Evolutionary conservation across 2,113 vertebrate genomes (phyloP).

Genomic region (Lophotis ruficrista): DNA sequence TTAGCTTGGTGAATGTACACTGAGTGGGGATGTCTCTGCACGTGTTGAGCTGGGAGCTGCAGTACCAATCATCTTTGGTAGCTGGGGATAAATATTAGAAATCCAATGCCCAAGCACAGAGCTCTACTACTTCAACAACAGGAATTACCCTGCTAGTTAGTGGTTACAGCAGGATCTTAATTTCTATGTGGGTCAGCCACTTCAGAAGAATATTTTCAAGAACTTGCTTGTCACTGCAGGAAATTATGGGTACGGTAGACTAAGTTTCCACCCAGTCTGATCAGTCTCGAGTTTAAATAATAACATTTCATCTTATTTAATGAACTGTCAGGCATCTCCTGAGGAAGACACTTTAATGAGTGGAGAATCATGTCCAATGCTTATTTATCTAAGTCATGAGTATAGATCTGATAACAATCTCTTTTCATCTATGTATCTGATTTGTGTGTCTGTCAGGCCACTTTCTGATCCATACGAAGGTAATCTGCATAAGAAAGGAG

Average conservation of each 20-base stretch:
- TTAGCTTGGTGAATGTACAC: background rate
- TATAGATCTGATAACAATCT: slow-evolving; percentile 48
- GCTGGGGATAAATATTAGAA: background rate
- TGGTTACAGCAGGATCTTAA: background rate
- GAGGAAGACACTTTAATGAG: slow-evolving; percentile 64
- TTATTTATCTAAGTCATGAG: slow-evolving; percentile 72
- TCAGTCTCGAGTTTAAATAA: slow-evolving; percentile 60
- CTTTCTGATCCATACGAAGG: slow-evolving; percentile 26
- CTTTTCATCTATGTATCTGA: slow-evolving; percentile 27
- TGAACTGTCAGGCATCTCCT: slow-evolving; percentile 67
- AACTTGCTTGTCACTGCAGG: slow-evolving; percentile 10
- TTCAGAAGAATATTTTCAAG: background rate
- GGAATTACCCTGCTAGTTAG: background rate
- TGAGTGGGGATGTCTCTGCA: background rate
- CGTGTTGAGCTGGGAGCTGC: background rate
- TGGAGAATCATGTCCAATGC: slow-evolving; percentile 55
- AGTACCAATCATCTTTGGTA: background rate
- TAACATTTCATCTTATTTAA: slow-evolving; percentile 66
- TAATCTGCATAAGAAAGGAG: slow-evolving; percentile 46
- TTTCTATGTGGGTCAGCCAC: background rate
- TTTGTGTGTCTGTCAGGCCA: background rate
- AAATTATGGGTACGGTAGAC: slow-evolving; percentile 25
- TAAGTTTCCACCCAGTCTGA: slow-evolving; percentile 36
- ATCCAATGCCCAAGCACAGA: background rate
- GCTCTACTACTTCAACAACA: background rate